Percentiles rank a stretch among this genome's conserved stretches.
Conservation (phyloP, 2,888 invertebrate species). For the Lordiphosa andalusiaca region DNA sequence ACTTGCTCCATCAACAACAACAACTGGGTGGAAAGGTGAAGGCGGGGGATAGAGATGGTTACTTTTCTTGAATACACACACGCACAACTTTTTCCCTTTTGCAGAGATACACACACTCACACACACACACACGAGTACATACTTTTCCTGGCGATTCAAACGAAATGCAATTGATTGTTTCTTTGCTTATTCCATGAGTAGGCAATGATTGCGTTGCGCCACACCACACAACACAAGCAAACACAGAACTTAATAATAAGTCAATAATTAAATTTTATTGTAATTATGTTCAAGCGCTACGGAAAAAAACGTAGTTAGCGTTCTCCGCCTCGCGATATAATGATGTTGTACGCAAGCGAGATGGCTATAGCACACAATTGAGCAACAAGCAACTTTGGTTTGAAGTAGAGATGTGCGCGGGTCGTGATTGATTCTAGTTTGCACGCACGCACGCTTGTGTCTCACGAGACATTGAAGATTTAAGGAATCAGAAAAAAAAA, state of each 20-base stretch:
- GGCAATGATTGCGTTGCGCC: constrained; percentile 29
- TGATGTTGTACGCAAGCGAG: constrained; percentile 54
- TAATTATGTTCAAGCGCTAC: constrained; percentile 50
- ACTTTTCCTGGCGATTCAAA: constrained; percentile 49
- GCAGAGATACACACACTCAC: constrained; percentile 36
- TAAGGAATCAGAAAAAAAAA: no score
- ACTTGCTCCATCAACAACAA: constrained; percentile 44
- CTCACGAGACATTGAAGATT: no score
- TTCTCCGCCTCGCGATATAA: constrained; percentile 36
- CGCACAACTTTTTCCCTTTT: constrained; percentile 56
- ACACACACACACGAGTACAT: constrained; percentile 49
- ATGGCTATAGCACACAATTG: constrained; percentile 29
- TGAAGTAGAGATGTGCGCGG: background rate
- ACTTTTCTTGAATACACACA: constrained; percentile 71
- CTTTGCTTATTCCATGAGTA: constrained; percentile 34
- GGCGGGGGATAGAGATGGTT: constrained; percentile 43
- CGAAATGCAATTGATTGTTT: constrained; percentile 39
- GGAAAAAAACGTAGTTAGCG: constrained; percentile 60
- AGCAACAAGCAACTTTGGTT: background rate
- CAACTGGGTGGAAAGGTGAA: constrained; percentile 12
- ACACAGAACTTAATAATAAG: constrained; percentile 67
- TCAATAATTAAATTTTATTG: constrained; percentile 64
- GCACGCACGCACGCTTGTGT: no score
- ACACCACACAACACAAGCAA: constrained; percentile 27
- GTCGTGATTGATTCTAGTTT: no score